Percentiles rank a stretch among this genome's conserved stretches.
phyloP scores from a whole-genome alignment of 2,888 invertebrate genomes.

The Entomobrya proxima region DNA sequence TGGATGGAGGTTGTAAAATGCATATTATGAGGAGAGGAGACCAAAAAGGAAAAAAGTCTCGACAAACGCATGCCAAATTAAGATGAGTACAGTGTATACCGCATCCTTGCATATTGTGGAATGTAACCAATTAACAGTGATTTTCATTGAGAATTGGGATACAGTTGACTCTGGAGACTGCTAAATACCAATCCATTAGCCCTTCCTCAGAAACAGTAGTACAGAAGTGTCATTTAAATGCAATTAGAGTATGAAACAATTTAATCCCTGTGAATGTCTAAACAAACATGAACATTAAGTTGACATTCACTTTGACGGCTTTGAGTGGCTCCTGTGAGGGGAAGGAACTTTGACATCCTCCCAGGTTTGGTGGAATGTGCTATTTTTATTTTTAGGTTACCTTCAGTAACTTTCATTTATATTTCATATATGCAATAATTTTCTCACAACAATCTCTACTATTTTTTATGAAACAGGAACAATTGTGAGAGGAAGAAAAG shows the following conservation, averaged over 20 bases:
- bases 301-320: not conserved
- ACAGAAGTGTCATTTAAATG: not conserved
- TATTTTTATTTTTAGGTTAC: not conserved
- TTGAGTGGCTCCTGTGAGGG: not conserved
- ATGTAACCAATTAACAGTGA: no score
- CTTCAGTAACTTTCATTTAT: not conserved
- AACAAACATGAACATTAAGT: not conserved
- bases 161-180: not conserved
- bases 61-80: conserved; percentile 35
- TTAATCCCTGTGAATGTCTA: not conserved
- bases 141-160: conserved; percentile 10
- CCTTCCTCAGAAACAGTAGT: no score
- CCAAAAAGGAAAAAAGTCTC: not conserved
- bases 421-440: not conserved
- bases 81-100: not conserved
- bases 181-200: not conserved
- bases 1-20: not conserved
- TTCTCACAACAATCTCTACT: no score
- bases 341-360: not conserved
- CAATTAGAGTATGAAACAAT: not conserved
- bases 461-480: no score
- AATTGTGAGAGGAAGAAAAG: no score
- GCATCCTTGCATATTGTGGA: not conserved
- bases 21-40: not conserved
- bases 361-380: not conserved